phyloP scores from a whole-genome alignment of 2,797 vertebrate genomes.

The Acanthurus leucopareius region DNA sequence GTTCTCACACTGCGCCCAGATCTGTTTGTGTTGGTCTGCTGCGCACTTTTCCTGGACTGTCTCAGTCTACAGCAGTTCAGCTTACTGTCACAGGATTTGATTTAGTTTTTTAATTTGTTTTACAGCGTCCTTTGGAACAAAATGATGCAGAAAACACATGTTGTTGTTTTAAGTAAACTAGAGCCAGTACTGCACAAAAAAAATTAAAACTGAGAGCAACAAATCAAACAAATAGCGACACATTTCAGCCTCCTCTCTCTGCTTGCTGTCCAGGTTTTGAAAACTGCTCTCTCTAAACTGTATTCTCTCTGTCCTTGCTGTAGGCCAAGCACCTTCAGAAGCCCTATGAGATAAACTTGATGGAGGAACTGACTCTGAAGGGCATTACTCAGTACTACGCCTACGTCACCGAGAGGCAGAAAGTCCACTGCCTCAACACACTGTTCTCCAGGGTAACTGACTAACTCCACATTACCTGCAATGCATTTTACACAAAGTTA shows the following conservation, averaged over 20 bases:
- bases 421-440: constrained; percentile 88
- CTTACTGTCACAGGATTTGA: background rate
- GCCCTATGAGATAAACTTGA: constrained; percentile 91
- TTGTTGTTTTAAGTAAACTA: background rate
- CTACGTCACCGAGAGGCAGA: constrained; percentile 89
- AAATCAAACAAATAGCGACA: background rate
- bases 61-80: background rate
- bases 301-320: constrained; percentile 30
- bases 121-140: background rate
- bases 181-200: background rate
- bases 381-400: constrained; percentile 90
- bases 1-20: constrained; percentile 15
- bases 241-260: background rate
- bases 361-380: constrained; percentile 91
- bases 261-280: background rate
- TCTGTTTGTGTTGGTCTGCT: constrained; percentile 39
- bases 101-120: background rate
- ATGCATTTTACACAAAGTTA: background rate
- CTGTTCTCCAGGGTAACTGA: constrained; percentile 87
- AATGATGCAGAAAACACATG: background rate
- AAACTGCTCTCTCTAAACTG: accelerated
- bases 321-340: constrained; percentile 87
- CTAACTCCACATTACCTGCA: background rate
- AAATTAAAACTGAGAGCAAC: background rate
- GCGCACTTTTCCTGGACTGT: background rate